These are phyloP conservation scores for Dreissena rostriformis DNA, from an alignment of 1,140 invertebrate genomes.

Conservation along the genomic window DNA sequence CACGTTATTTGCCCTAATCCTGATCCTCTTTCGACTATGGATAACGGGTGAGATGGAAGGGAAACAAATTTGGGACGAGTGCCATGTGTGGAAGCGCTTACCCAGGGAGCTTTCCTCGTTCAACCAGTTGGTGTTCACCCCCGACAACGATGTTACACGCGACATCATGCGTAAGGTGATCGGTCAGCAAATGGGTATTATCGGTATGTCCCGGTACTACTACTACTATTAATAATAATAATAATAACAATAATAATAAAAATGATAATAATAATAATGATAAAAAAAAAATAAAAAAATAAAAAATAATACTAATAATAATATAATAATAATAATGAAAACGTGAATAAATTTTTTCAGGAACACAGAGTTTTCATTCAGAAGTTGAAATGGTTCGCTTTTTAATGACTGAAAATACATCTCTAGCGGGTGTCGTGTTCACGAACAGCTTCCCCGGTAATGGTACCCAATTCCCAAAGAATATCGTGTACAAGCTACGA, in stretches of 20 bases:
- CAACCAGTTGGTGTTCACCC: slow-evolving; percentile 57
- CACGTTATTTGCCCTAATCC: slow-evolving; percentile 73
- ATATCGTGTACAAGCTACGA: slow-evolving; percentile 83
- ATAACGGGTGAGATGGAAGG: slow-evolving; percentile 67
- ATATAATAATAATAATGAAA: no score
- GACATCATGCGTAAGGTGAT: slow-evolving; percentile 34
- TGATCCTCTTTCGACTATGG: slow-evolving; percentile 73
- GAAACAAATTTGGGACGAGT: slow-evolving; percentile 65
- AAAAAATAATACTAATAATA: no score
- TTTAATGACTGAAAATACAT: slow-evolving; percentile 70
- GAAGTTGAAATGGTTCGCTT: slow-evolving; percentile 80
- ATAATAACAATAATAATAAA: background rate
- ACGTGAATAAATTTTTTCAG: background rate
- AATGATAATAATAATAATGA: background rate
- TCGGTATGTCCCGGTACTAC: no score
- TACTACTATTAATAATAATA: no score
- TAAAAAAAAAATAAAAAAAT: no score
- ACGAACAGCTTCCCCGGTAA: slow-evolving; percentile 59
- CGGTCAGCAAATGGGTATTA: background rate
- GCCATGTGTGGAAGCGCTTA: slow-evolving; percentile 42
- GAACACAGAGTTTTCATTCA: slow-evolving; percentile 75
- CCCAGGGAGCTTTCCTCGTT: slow-evolving; percentile 28
- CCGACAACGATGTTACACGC: slow-evolving; percentile 46
- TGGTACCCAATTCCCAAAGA: slow-evolving; percentile 42
- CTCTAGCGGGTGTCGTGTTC: slow-evolving; percentile 80